Base-by-base conservation (phyloP, 2,888 invertebrate genomes). In the Pterostichus madidus region DNA sequence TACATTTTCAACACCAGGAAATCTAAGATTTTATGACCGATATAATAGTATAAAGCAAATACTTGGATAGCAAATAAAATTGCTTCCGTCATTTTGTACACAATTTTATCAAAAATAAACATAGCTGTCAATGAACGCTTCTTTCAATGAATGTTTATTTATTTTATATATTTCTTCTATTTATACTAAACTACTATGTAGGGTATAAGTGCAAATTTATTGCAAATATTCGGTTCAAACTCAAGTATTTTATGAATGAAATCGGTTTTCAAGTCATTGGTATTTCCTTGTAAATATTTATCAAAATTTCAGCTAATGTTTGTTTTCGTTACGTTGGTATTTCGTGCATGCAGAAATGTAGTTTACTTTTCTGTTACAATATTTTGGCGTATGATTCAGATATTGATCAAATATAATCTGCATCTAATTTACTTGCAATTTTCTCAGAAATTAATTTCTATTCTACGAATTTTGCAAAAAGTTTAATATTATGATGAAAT, bases 261-360 rank as follows among this genome's bases (percentile, higher is more conserved):
- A 56, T 56, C 15, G 17, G 24, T 56, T 56, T 56, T 8, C 1
- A 17, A 56, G 17, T 56, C 68, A 44, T 39, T 71, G 68, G 68
- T 71, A 71, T 71, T 71, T 71, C 68, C 68, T 71, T 71, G 68
- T 71, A 71, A 71, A 71, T 71, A 71, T 71, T 71, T 71, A 71
- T 44, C 68, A 44, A 71, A 71, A 46, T 39, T 71, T 71, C 17
- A 71, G 10, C 13, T 35, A 10, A 59, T 61, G 44, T 71, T 71
- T 71, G 68, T 71, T 71, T 71, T 71, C 68, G 10, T 24, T 15
- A 71, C 8, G 10, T 17, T 17, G 68, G 68, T 39, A 71, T 71
- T 71, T 71, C 44, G 39, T 71, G 44, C 68, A 71, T 44, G 68
- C 68, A 13, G 44, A 56, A 17, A 56, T 71, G 44, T 71, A 71